These are phyloP conservation scores for Falco cherrug DNA, from an alignment of 2,797 vertebrate species.

Conservation along the genomic window DNA sequence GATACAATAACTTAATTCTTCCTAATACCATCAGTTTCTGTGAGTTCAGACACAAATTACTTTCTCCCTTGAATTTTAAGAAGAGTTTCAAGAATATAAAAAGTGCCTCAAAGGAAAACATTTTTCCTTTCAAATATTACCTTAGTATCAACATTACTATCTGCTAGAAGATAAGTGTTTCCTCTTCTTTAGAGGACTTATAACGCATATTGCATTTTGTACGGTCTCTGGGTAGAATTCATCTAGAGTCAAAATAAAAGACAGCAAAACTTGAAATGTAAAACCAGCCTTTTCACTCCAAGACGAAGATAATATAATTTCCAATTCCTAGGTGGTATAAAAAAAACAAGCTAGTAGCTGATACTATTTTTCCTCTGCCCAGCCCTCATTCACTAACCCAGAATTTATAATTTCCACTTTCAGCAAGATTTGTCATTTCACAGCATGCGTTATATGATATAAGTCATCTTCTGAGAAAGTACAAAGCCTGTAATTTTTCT, in stretches of 20 bases:
- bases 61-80: not conserved
- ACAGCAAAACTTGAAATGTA: not conserved
- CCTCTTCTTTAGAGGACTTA: not conserved
- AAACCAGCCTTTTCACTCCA: not conserved
- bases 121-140: not conserved
- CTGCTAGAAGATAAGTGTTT: not conserved
- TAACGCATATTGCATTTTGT: not conserved
- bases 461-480: not conserved
- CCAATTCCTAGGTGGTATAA: not conserved
- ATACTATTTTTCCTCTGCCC: not conserved
- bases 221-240: not conserved
- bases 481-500: not conserved
- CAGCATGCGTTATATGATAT: not conserved
- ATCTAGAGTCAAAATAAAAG: too few relatives aligned
- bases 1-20: constrained; percentile 11
- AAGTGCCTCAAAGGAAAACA: not conserved
- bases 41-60: not conserved
- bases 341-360: not conserved
- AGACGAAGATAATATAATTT: not conserved
- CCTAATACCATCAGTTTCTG: not conserved
- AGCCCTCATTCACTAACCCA: not conserved
- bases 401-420: constrained; percentile 18
- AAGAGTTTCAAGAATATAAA: not conserved
- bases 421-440: not conserved
- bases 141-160: not conserved